These are phyloP conservation scores for Hyles lineata DNA, from an alignment of 2,888 invertebrate genomes.

Conservation along the genomic window DNA sequence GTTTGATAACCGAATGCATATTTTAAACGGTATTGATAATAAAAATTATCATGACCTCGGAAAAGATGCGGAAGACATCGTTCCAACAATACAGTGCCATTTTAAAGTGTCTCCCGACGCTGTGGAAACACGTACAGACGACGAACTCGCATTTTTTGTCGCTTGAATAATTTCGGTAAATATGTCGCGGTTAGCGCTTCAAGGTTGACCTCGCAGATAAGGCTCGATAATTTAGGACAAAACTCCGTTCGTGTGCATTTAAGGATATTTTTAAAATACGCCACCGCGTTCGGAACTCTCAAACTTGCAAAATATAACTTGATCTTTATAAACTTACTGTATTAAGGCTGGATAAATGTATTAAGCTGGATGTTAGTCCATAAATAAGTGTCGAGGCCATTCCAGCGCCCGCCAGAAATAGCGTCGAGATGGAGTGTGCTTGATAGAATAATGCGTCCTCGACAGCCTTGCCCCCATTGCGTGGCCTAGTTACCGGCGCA, in stretches of 20 bases:
- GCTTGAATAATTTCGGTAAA: slow-evolving; percentile 66
- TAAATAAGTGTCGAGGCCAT: slow-evolving; percentile 58
- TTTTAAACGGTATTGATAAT: slow-evolving; percentile 72
- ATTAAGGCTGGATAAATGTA: slow-evolving; percentile 33
- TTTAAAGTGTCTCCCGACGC: slow-evolving; percentile 53
- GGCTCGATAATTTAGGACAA: slow-evolving; percentile 76
- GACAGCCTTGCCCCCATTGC: slow-evolving; percentile 76
- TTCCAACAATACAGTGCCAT: slow-evolving; percentile 62
- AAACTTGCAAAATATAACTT: background rate
- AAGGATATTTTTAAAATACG: slow-evolving; percentile 55
- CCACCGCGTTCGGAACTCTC: background rate
- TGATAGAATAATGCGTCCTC: slow-evolving; percentile 81
- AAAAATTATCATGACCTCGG: slow-evolving; percentile 68
- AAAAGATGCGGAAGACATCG: slow-evolving; percentile 71
- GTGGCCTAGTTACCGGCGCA: slow-evolving; percentile 65
- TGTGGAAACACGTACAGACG: slow-evolving; percentile 37
- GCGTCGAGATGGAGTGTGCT: slow-evolving; percentile 56
- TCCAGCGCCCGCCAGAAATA: slow-evolving; percentile 62
- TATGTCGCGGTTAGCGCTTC: slow-evolving; percentile 72
- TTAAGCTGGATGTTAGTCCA: slow-evolving; percentile 44
- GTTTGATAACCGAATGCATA: slow-evolving; percentile 67
- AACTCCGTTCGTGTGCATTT: slow-evolving; percentile 57
- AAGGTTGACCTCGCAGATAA: slow-evolving; percentile 82
- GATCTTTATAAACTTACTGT: slow-evolving; percentile 1
- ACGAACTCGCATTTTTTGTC: slow-evolving; percentile 60